Evolutionary conservation across 2,888 invertebrate species (phyloP).

Genomic region (Agonopterix arenella): DNA sequence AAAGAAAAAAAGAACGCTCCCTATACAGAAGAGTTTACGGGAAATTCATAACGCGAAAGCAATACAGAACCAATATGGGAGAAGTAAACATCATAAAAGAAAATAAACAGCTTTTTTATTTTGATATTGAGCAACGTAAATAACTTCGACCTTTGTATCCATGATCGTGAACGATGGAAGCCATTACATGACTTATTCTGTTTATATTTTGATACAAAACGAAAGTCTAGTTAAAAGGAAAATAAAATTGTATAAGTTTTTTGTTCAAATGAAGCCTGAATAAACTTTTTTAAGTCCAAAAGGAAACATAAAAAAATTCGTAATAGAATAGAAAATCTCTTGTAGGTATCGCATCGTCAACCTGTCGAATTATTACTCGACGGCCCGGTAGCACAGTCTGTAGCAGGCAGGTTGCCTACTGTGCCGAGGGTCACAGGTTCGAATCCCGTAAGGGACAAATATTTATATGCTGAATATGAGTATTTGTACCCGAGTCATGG

Average conservation of each 20-base stretch:
- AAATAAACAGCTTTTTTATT: slow-evolving; percentile 1
- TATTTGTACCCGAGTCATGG: no score
- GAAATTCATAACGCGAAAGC: not conserved
- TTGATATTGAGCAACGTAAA: slow-evolving; percentile 1
- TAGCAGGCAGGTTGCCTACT: no score
- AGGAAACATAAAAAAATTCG: no score
- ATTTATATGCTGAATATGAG: no score
- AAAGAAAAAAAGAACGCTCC: not conserved
- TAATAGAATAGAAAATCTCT: no score
- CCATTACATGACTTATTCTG: not conserved
- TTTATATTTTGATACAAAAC: not conserved
- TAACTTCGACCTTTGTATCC: not conserved
- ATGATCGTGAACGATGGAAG: not conserved
- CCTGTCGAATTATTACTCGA: no score
- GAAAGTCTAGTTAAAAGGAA: not conserved
- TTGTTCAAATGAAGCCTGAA: not conserved
- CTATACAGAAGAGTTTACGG: not conserved
- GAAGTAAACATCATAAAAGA: slow-evolving; percentile 5
- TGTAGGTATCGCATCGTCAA: no score
- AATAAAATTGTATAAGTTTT: not conserved
- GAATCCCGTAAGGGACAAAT: no score
- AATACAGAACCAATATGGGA: slow-evolving; percentile 1
- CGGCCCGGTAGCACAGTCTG: no score
- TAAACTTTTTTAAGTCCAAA: no score
- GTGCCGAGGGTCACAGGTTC: no score